Conservation (phyloP, 2,797 vertebrate genomes). For the Zenarchopterus dispar region DNA sequence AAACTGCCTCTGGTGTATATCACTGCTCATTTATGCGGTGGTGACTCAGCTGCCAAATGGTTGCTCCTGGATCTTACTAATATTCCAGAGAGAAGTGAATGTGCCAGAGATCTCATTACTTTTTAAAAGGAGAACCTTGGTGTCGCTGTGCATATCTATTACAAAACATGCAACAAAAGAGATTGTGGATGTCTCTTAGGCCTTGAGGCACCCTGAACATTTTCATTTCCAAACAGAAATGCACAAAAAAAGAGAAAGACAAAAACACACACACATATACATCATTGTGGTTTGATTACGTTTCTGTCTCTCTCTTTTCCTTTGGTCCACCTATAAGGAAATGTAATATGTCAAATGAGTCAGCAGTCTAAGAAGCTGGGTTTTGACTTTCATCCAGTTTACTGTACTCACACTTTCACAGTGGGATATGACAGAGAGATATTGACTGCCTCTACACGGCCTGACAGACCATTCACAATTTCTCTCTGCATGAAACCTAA, state of each 20-base stretch:
- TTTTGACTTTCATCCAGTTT: conserved; percentile 26
- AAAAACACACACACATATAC: neutral
- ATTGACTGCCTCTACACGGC: conserved; percentile 53
- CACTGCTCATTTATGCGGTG: too few relatives aligned
- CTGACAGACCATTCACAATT: conserved; percentile 69
- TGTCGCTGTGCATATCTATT: conserved; percentile 6
- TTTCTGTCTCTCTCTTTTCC: neutral
- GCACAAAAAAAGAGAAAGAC: neutral
- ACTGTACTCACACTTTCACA: conserved; percentile 23
- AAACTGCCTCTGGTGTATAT: too few relatives aligned
- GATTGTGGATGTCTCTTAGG: too few relatives aligned
- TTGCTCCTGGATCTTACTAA: conserved; percentile 18
- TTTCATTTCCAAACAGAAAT: neutral
- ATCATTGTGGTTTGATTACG: conserved; percentile 14
- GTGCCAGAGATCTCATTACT: conserved; percentile 32
- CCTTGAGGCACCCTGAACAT: neutral
- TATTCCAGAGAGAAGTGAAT: conserved; percentile 9
- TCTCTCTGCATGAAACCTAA: conserved; percentile 61
- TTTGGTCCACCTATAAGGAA: conserved; percentile 34
- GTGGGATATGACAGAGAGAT: conserved; percentile 52
- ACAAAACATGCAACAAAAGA: too few relatives aligned
- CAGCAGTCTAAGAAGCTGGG: conserved; percentile 20
- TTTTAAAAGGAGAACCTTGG: conserved; percentile 19
- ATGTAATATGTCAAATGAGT: conserved; percentile 38
- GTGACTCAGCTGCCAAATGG: conserved; percentile 6